A percentile compares a stretch with the other conserved stretches of the same genome.
These are phyloP conservation scores for Echeneis naucrates DNA, from an alignment of 2,797 vertebrate genomes.

Conservation along the genomic window DNA sequence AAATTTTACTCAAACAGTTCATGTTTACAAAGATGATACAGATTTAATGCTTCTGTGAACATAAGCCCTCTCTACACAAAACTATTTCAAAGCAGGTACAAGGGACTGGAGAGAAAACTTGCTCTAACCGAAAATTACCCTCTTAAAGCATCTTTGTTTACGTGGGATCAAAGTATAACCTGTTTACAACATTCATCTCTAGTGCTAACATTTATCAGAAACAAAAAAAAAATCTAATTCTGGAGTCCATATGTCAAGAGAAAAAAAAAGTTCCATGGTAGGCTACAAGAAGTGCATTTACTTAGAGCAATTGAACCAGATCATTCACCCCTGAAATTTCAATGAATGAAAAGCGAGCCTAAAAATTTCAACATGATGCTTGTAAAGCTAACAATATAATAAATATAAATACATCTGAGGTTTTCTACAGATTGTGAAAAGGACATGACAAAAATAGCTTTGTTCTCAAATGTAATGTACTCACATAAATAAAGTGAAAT, in stretches of 20 bases:
- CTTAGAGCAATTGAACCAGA: constrained; percentile 19
- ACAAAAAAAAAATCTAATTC: constrained; percentile 36
- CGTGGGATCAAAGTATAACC: constrained; percentile 46
- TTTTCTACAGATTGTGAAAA: constrained; percentile 72
- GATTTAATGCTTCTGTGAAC: constrained; percentile 26
- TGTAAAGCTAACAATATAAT: constrained; percentile 69
- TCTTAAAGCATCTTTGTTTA: constrained; percentile 21
- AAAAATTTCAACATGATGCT: constrained; percentile 31
- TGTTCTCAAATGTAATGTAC: constrained; percentile 67
- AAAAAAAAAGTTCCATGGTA: constrained; percentile 17
- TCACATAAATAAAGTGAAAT: constrained; percentile 74
- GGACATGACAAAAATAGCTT: constrained; percentile 74
- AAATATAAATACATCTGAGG: constrained; percentile 81
- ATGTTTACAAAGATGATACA: constrained; percentile 59
- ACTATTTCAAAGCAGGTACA: constrained; percentile 17
- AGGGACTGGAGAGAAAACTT: constrained; percentile 16
- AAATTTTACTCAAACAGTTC: constrained; percentile 69
- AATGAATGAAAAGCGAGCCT: constrained; percentile 30
- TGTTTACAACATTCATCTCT: constrained; percentile 42
- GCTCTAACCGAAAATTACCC: background rate
- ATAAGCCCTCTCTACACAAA: background rate
- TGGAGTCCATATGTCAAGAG: constrained; percentile 8
- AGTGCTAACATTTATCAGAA: constrained; percentile 43
- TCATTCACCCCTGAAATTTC: constrained; percentile 21
- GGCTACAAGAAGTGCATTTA: constrained; percentile 58